These are phyloP conservation scores for Cygnus olor DNA, from an alignment of 2,797 vertebrate species.

Conservation along the genomic window DNA sequence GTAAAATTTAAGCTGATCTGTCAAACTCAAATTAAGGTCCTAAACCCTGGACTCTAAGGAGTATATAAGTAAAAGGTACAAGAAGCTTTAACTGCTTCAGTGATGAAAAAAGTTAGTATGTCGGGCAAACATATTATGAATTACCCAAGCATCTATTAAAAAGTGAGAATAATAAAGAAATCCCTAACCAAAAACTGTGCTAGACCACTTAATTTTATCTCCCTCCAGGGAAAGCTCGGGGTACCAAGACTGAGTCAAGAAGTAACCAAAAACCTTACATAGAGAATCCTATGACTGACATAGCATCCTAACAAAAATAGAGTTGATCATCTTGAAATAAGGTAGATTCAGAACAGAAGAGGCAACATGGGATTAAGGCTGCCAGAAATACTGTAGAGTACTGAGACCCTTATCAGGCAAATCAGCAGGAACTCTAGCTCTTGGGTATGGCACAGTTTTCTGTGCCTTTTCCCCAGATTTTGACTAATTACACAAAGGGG, in stretches of 20 bases:
- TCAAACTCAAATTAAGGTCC: conserved; percentile 52
- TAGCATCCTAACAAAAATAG: background rate
- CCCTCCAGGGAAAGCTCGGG: background rate
- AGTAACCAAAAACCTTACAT: background rate
- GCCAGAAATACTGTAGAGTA: background rate
- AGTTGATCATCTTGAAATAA: background rate
- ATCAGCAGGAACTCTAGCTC: background rate
- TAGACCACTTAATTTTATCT: background rate
- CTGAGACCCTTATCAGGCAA: background rate
- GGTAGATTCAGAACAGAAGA: background rate
- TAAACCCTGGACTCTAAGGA: background rate
- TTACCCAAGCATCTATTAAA: background rate
- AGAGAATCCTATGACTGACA: background rate
- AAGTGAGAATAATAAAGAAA: background rate
- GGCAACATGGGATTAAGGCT: background rate
- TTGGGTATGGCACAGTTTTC: background rate
- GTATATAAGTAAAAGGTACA: background rate
- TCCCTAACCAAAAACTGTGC: background rate
- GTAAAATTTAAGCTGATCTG: conserved; percentile 51
- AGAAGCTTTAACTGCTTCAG: conserved; percentile 29
- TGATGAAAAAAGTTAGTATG: background rate
- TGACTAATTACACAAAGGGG: background rate
- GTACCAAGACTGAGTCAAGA: background rate
- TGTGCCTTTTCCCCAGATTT: background rate
- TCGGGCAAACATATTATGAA: background rate